Evolutionary conservation across 2,888 invertebrate species (phyloP).

Genomic region (Drosophila paranaensis): DNA sequence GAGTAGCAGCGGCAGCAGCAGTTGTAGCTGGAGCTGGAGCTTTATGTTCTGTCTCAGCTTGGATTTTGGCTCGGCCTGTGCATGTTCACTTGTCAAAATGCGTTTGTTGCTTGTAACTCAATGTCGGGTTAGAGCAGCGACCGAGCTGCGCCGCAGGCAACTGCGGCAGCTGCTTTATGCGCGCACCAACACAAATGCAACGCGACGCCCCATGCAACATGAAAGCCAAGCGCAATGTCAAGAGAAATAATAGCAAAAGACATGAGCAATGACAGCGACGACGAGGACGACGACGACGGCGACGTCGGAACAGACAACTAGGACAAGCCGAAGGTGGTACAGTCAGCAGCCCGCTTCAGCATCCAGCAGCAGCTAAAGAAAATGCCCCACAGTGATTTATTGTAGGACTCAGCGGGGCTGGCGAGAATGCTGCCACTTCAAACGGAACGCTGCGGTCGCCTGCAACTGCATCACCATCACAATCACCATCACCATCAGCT

Average conservation of each 20-base stretch:
- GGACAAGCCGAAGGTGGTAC: slow-evolving; percentile 19
- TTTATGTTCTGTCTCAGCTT: slow-evolving; percentile 22
- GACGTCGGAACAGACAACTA: slow-evolving; percentile 14
- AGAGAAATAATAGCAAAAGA: slow-evolving; percentile 74
- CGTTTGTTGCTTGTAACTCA: slow-evolving; percentile 78
- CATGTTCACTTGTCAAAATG: slow-evolving; percentile 78
- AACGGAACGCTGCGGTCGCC: slow-evolving; percentile 27
- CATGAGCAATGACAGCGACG: slow-evolving; percentile 51
- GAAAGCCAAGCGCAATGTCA: slow-evolving; percentile 76
- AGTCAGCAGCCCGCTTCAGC: slow-evolving; percentile 4
- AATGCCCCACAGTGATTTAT: slow-evolving; percentile 75
- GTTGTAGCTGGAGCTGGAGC: slow-evolving; percentile 7
- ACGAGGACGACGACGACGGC: slow-evolving; percentile 10
- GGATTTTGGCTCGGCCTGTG: slow-evolving; percentile 49
- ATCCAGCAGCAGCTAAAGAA: slow-evolving; percentile 47
- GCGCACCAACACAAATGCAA: slow-evolving; percentile 71
- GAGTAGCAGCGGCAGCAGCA: slow-evolving; percentile 12
- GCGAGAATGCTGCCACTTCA: slow-evolving; percentile 35
- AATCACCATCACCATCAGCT: slow-evolving; percentile 32
- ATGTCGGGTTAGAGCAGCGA: slow-evolving; percentile 67
- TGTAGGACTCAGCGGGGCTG: slow-evolving; percentile 60
- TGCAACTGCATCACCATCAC: slow-evolving; percentile 45
- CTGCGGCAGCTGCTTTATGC: slow-evolving; percentile 70
- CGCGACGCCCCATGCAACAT: slow-evolving; percentile 59
- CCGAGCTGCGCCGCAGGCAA: slow-evolving; percentile 33